Percentiles rank a stretch among this genome's conserved stretches.
Evolutionary conservation across 2,888 invertebrate species (phyloP).

Genomic region (Axea sp.): DNA sequence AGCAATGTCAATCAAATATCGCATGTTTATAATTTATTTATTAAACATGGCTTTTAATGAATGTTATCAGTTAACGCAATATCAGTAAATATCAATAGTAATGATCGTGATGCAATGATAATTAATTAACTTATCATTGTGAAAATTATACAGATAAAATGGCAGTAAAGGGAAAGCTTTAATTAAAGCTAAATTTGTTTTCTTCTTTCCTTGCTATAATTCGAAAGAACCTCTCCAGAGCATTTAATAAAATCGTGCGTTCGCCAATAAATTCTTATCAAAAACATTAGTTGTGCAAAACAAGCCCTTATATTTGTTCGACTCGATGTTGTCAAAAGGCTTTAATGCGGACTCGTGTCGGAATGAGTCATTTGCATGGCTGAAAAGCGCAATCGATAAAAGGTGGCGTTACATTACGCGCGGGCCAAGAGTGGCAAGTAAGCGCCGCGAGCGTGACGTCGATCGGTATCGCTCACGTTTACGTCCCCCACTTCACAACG

Average conservation of each 20-base stretch:
- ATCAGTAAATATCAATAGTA: too few relatives aligned
- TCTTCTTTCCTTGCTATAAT: too few relatives aligned
- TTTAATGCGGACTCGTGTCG: slow-evolving; percentile 47
- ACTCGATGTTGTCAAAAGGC: slow-evolving; percentile 36
- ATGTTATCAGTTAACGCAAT: too few relatives aligned
- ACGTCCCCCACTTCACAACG: slow-evolving; percentile 41
- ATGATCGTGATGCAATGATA: too few relatives aligned
- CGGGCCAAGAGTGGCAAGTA: slow-evolving; percentile 28
- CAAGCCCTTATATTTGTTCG: slow-evolving; percentile 34
- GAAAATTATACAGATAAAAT: too few relatives aligned
- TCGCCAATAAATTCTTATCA: slow-evolving; percentile 39
- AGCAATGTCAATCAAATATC: too few relatives aligned
- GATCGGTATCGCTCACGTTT: slow-evolving; percentile 67
- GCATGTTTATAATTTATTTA: too few relatives aligned
- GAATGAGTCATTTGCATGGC: slow-evolving; percentile 59
- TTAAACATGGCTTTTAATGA: too few relatives aligned
- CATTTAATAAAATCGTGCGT: slow-evolving; percentile 27
- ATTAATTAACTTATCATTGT: too few relatives aligned
- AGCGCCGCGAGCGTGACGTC: slow-evolving; percentile 67
- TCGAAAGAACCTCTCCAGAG: too few relatives aligned
- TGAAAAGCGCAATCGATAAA: slow-evolving; percentile 54
- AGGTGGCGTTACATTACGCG: slow-evolving; percentile 42
- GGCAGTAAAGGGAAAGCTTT: too few relatives aligned
- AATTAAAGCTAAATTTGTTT: too few relatives aligned
- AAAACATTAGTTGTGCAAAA: slow-evolving; percentile 38